Conservation (phyloP, 2,888 invertebrate species). For the Encarsia formosa region DNA sequence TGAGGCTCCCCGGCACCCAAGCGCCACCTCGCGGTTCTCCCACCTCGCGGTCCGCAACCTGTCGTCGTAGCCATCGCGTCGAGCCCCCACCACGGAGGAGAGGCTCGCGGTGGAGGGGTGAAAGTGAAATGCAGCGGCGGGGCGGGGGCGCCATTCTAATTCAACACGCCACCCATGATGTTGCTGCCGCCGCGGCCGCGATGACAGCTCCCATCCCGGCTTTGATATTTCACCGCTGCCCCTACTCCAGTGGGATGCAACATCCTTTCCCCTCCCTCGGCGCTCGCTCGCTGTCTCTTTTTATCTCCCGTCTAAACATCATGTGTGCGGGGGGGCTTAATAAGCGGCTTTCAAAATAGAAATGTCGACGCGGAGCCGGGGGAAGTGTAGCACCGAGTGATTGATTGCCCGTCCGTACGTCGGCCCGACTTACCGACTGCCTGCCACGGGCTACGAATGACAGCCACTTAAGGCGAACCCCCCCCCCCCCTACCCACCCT, state of each 20-base stretch:
- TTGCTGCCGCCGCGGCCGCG: slow-evolving; percentile 50
- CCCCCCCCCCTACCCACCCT: too few relatives aligned
- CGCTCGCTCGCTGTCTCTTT: slow-evolving; percentile 31
- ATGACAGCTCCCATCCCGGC: slow-evolving; percentile 53
- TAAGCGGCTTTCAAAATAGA: slow-evolving; percentile 53
- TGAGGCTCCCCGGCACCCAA: slow-evolving; percentile 33
- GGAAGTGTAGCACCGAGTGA: slow-evolving; percentile 34
- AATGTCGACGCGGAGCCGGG: slow-evolving; percentile 49
- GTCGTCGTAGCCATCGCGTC: not conserved
- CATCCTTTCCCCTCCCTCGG: slow-evolving; percentile 37
- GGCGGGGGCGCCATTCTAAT: slow-evolving; percentile 51
- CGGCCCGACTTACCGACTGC: slow-evolving; percentile 50
- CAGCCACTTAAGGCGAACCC: slow-evolving; percentile 50
- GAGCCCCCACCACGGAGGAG: not conserved
- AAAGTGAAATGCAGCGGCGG: slow-evolving; percentile 49
- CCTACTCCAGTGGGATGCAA: too few relatives aligned
- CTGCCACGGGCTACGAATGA: slow-evolving; percentile 49
- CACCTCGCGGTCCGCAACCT: slow-evolving; percentile 1
- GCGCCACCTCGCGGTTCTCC: slow-evolving; percentile 36
- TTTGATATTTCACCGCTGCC: slow-evolving; percentile 51
- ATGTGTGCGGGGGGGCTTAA: slow-evolving; percentile 48
- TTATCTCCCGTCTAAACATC: slow-evolving; percentile 14
- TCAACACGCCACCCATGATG: slow-evolving; percentile 53
- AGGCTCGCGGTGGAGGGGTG: slow-evolving; percentile 15
- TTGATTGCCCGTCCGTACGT: slow-evolving; percentile 52